phyloP scores from a whole-genome alignment of 2,888 invertebrate species.

The Apodemia mormo region DNA sequence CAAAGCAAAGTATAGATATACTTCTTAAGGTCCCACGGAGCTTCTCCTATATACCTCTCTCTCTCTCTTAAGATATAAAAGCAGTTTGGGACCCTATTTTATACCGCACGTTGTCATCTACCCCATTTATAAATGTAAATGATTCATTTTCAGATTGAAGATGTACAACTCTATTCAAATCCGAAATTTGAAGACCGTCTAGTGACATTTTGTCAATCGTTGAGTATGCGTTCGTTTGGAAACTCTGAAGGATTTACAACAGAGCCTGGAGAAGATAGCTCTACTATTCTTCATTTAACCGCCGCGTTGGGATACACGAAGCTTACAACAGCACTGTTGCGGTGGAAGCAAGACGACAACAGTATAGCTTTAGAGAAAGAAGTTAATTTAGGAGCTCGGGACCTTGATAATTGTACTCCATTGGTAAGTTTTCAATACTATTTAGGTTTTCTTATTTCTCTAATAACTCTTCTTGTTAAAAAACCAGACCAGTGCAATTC shows the following conservation, averaged over 20 bases:
- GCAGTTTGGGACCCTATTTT: too few species aligned
- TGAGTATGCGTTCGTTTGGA: slow-evolving; percentile 79
- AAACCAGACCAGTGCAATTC: too few species aligned
- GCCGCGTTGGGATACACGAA: slow-evolving; percentile 95
- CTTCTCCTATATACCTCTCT: too few species aligned
- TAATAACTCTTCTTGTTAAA: too few species aligned
- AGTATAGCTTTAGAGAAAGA: slow-evolving; percentile 93
- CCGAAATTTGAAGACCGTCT: slow-evolving; percentile 92
- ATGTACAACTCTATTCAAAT: slow-evolving; percentile 83
- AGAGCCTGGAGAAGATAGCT: slow-evolving; percentile 69
- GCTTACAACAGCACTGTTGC: slow-evolving; percentile 90
- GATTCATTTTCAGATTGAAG: slow-evolving; percentile 76
- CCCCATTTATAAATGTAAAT: too few species aligned
- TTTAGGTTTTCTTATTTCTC: too few species aligned
- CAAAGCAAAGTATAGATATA: too few species aligned
- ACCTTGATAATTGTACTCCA: slow-evolving; percentile 94
- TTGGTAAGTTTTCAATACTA: slow-evolving; percentile 81
- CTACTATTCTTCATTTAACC: slow-evolving; percentile 94
- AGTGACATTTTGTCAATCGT: slow-evolving; percentile 90
- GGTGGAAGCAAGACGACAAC: slow-evolving; percentile 94
- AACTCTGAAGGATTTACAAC: slow-evolving; percentile 81
- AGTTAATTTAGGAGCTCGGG: slow-evolving; percentile 94
- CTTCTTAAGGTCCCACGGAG: too few species aligned
- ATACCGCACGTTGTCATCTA: too few species aligned
- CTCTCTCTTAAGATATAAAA: too few species aligned